phyloP scores from a whole-genome alignment of 2,113 vertebrate genomes.

The Corythaeola cristata region DNA sequence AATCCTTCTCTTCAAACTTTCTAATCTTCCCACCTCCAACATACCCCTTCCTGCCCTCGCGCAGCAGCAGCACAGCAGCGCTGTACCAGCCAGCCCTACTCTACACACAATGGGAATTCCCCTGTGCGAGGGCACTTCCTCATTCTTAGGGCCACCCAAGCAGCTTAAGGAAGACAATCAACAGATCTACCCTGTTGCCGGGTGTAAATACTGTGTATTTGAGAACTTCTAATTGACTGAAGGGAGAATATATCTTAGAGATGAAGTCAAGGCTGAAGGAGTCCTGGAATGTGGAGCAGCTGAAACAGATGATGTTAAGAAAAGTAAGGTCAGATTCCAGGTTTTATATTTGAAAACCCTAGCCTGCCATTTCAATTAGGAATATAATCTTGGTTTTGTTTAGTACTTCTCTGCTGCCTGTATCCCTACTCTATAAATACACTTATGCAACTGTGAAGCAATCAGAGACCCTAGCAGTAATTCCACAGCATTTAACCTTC shows the following conservation, averaged over 20 bases:
- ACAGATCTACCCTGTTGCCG: not conserved
- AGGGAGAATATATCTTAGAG: constrained; percentile 2
- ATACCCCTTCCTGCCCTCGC: not conserved
- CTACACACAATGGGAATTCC: not conserved
- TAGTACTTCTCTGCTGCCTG: constrained; percentile 11
- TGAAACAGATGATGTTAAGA: constrained; percentile 36
- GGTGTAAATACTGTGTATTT: constrained; percentile 45
- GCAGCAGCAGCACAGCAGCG: not conserved
- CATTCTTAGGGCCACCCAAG: constrained; percentile 32
- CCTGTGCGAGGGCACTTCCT: not conserved
- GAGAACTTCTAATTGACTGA: constrained; percentile 42
- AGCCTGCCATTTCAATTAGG: constrained; percentile 38
- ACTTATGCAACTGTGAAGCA: not conserved
- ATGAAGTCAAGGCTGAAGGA: constrained; percentile 55
- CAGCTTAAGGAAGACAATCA: constrained; percentile 1
- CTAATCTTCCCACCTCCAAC: not conserved
- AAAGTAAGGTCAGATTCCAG: constrained; percentile 49
- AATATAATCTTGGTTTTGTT: constrained; percentile 54
- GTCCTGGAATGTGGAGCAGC: constrained; percentile 62
- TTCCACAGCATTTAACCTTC: constrained; percentile 45
- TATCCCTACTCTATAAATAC: constrained; percentile 25
- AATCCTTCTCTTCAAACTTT: not conserved
- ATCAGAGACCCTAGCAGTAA: not conserved
- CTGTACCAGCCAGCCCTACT: not conserved
- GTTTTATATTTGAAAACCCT: constrained; percentile 17